Percentiles rank a stretch among this genome's conserved stretches.
phyloP scores from a whole-genome alignment of 2,113 vertebrate species.

The Pyrgilauda ruficollis region DNA sequence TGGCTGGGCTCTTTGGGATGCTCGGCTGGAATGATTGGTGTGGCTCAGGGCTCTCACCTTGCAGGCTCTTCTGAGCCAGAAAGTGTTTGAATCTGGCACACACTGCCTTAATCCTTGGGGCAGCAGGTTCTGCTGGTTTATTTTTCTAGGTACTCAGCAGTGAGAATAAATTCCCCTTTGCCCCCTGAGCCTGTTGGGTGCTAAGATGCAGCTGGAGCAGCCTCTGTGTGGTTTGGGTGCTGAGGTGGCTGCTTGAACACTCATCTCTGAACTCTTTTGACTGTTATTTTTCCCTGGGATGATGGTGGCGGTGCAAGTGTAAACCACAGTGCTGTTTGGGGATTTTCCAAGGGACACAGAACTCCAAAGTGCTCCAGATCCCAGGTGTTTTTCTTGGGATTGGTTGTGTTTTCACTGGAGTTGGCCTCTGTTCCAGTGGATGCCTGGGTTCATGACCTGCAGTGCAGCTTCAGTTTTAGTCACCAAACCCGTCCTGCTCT shows the following conservation, averaged over 20 bases:
- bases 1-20: background rate
- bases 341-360: background rate
- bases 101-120: rapidly evolving
- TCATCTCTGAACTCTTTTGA: background rate
- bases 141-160: background rate
- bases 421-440: background rate
- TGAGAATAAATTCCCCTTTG: background rate
- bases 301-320: rapidly evolving
- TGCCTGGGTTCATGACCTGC: background rate
- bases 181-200: background rate
- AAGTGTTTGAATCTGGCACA: background rate
- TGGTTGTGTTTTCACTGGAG: background rate
- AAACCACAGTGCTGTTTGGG: background rate
- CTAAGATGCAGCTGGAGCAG: background rate
- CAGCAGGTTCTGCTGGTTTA: background rate
- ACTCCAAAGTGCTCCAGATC: background rate
- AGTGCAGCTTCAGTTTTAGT: background rate
- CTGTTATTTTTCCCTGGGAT: background rate
- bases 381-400: background rate
- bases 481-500: background rate
- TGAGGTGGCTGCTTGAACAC: background rate
- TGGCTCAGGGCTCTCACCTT: background rate
- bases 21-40: rapidly evolving
- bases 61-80: background rate
- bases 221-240: background rate